These are phyloP conservation scores for Podargus strigoides DNA, from an alignment of 2,797 vertebrate genomes.

Conservation along the genomic window DNA sequence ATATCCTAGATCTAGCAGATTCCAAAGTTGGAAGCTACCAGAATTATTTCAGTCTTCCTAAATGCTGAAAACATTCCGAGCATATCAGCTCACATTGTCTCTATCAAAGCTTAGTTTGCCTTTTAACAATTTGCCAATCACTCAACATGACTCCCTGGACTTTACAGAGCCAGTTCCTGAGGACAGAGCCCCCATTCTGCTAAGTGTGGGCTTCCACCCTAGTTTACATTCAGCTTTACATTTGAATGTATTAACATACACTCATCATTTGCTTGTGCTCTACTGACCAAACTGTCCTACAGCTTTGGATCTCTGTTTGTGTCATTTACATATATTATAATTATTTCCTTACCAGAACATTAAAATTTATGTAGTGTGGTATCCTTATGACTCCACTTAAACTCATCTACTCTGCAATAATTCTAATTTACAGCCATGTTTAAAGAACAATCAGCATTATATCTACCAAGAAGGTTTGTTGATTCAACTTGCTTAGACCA, in stretches of 20 bases:
- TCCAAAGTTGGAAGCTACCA: not conserved
- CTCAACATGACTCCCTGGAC: not conserved
- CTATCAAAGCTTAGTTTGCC: not conserved
- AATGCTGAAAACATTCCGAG: not conserved
- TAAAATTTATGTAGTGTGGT: not conserved
- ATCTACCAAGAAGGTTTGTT: not conserved
- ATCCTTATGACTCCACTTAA: not conserved
- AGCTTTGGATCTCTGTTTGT: not conserved
- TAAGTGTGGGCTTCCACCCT: not conserved
- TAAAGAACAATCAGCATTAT: not conserved
- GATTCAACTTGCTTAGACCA: not conserved
- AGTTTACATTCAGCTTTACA: not conserved
- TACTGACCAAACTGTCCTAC: not conserved
- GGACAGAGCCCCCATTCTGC: not conserved
- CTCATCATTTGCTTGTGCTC: not conserved
- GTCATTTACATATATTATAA: not conserved
- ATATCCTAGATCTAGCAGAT: not conserved
- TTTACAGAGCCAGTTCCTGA: not conserved
- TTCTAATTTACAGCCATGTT: not conserved
- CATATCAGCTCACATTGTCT: not conserved
- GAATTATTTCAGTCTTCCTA: not conserved
- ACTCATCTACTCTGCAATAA: not conserved
- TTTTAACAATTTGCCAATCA: not conserved
- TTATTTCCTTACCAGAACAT: not conserved
- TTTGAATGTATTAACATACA: fast-evolving